A percentile compares a stretch with the other conserved stretches of the same genome.
These are phyloP conservation scores for Lepus oiostolus DNA, from an alignment of 2,797 vertebrate species.

Conservation along the genomic window DNA sequence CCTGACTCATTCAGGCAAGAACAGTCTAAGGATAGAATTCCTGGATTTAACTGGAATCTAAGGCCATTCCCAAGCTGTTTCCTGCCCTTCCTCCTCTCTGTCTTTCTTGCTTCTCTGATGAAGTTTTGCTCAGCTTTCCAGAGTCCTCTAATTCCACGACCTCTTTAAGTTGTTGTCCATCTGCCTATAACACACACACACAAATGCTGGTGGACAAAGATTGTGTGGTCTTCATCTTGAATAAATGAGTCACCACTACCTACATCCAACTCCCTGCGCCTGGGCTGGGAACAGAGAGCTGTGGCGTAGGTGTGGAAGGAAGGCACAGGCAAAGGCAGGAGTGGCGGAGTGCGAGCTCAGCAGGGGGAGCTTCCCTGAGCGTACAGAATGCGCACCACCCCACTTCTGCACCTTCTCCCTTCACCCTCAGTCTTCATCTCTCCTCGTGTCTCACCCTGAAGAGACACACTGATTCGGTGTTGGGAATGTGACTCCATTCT, in stretches of 20 bases:
- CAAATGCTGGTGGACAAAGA: neutral
- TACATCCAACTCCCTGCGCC: neutral
- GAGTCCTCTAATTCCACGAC: neutral
- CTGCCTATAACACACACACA: neutral
- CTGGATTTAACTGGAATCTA: neutral
- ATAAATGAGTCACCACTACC: neutral
- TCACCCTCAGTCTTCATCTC: neutral
- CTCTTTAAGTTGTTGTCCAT: neutral
- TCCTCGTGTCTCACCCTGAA: neutral
- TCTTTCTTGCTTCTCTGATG: neutral
- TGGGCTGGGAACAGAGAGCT: neutral
- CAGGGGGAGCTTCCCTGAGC: neutral
- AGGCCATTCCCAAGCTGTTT: neutral
- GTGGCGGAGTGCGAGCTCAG: neutral
- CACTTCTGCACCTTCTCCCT: neutral
- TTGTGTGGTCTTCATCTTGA: neutral
- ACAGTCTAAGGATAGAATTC: neutral
- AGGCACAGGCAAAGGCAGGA: neutral
- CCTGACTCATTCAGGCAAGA: slow-evolving; percentile 44
- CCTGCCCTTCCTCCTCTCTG: neutral
- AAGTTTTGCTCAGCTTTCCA: neutral
- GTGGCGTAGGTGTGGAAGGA: neutral
- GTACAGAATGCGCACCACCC: neutral
- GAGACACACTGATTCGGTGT: neutral
- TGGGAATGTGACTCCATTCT: neutral